Evolutionary conservation across 1,140 invertebrate species (phyloP).

Genomic region (Lethrus apterus): DNA sequence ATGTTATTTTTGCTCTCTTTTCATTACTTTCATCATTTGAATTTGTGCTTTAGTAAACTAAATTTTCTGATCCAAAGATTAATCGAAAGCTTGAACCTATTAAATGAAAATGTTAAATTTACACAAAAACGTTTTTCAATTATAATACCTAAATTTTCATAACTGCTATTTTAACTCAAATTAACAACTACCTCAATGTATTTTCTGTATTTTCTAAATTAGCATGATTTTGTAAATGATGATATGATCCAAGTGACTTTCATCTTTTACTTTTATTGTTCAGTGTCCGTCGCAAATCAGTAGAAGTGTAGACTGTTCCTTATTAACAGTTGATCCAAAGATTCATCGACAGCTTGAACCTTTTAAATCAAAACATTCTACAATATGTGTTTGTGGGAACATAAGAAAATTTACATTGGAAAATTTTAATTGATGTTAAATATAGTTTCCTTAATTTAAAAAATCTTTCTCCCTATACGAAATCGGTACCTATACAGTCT

Average conservation of each 20-base stretch:
- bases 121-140: neutral
- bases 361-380: constrained; percentile 24
- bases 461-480: no score
- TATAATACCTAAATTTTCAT: constrained; percentile 27
- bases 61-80: constrained; percentile 47
- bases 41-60: constrained; percentile 45
- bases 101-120: constrained; percentile 5
- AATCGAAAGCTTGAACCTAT: constrained; percentile 45
- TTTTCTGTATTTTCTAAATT: constrained; percentile 51
- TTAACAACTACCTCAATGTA: constrained; percentile 43
- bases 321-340: constrained; percentile 46
- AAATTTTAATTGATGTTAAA: no score
- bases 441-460: no score
- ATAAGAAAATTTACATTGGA: no score
- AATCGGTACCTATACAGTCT: no score
- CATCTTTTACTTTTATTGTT: constrained; percentile 43
- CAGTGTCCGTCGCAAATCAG: constrained; percentile 42
- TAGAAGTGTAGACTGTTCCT: no score
- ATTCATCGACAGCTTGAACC: constrained; percentile 44
- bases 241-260: constrained; percentile 44
- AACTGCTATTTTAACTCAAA: constrained; percentile 26
- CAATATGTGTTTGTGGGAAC: no score
- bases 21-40: constrained; percentile 13
- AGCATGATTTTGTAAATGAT: constrained; percentile 38
- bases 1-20: constrained; percentile 23